Evolutionary conservation across 1,140 invertebrate species (phyloP).

Genomic region (Elymnias hypermnestra): DNA sequence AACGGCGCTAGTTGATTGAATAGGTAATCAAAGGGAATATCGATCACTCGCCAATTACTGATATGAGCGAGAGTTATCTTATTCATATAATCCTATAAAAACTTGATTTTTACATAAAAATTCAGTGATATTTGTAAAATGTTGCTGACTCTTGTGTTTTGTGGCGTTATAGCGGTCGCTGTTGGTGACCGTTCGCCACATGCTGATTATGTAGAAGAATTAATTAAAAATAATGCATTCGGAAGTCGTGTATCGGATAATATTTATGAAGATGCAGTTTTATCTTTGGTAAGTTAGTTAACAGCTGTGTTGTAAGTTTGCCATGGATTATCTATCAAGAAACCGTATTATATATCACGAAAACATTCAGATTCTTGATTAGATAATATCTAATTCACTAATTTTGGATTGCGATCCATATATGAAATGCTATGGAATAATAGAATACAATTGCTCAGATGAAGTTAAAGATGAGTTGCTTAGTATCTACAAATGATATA

Average conservation of each 20-base stretch:
- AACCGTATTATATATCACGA: too few relatives aligned
- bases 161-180: background rate
- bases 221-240: slow-evolving; percentile 15
- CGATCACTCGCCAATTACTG: too few relatives aligned
- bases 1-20: too few relatives aligned
- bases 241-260: slow-evolving; percentile 30
- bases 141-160: slow-evolving; percentile 7
- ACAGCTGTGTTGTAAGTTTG: background rate
- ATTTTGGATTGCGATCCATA: too few relatives aligned
- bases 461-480: too few relatives aligned
- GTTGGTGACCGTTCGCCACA: slow-evolving; percentile 19
- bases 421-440: too few relatives aligned
- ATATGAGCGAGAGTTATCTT: background rate
- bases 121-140: slow-evolving; percentile 5
- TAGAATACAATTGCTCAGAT: too few relatives aligned
- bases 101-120: background rate
- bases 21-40: too few relatives aligned
- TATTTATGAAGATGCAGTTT: slow-evolving; percentile 42
- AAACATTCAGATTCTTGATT: too few relatives aligned
- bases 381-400: too few relatives aligned
- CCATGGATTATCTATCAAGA: too few relatives aligned
- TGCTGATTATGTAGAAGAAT: slow-evolving; percentile 23
- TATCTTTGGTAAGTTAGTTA: slow-evolving; percentile 38
- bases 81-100: background rate
- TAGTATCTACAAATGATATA: too few relatives aligned